These are phyloP conservation scores for Diplodus puntazzo DNA, from an alignment of 2,797 vertebrate species.

Conservation along the genomic window DNA sequence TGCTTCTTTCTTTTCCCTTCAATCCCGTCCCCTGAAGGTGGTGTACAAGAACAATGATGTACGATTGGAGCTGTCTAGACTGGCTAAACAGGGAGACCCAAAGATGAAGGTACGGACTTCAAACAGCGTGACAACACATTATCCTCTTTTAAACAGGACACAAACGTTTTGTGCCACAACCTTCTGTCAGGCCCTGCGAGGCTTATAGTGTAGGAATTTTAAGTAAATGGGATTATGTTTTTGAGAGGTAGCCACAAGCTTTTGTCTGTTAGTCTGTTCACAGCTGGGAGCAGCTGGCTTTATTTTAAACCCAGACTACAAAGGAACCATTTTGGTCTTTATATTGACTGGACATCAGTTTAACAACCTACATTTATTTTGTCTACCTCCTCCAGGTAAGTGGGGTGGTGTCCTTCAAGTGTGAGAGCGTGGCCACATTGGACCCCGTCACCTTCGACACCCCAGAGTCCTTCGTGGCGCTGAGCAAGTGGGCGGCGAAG, in stretches of 20 bases:
- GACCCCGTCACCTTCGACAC: constrained; percentile 99
- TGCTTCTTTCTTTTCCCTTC: constrained; percentile 25
- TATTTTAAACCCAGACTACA: constrained; percentile 46
- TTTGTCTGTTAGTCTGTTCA: constrained; percentile 56
- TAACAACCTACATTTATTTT: not conserved
- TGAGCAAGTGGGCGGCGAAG: constrained; percentile 98
- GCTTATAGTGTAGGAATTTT: constrained; percentile 38
- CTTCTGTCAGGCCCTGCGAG: constrained; percentile 36
- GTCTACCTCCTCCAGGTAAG: constrained; percentile 83
- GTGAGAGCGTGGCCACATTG: constrained; percentile 97
- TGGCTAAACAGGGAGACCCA: constrained; percentile 96
- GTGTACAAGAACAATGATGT: constrained; percentile 99
- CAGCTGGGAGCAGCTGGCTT: constrained; percentile 46
- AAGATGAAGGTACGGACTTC: constrained; percentile 92
- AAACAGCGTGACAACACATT: constrained; percentile 33
- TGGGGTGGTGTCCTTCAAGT: constrained; percentile 98
- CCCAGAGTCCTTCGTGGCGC: constrained; percentile 95
- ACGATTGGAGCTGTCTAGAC: constrained; percentile 95
- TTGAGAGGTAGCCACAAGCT: constrained; percentile 46
- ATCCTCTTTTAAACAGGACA: constrained; percentile 50
- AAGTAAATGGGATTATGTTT: constrained; percentile 70
- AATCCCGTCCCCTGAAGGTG: constrained; percentile 84
- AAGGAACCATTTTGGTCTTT: constrained; percentile 36
- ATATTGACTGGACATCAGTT: constrained; percentile 28
- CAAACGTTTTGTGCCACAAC: constrained; percentile 35